Conservation (phyloP, 2,888 invertebrate species). For the Aethes cnicana region DNA sequence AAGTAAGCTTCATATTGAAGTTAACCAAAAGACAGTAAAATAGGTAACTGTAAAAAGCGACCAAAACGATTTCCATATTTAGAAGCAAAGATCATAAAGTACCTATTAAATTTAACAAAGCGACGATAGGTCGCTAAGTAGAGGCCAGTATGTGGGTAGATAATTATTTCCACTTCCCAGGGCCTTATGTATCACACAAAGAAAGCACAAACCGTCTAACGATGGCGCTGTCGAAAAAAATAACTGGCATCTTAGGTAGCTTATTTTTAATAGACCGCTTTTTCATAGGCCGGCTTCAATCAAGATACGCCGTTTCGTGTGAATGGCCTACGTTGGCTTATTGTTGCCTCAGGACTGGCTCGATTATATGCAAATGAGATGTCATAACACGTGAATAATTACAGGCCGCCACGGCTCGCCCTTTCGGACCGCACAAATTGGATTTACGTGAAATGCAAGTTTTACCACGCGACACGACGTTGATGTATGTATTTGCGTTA, state of each 20-base stretch:
- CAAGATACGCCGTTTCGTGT: slow-evolving; percentile 77
- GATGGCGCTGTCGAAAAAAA: slow-evolving; percentile 56
- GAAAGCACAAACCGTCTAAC: slow-evolving; percentile 45
- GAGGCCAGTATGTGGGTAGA: no score
- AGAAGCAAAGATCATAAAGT: no score
- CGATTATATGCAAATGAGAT: slow-evolving; percentile 82
- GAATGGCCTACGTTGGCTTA: slow-evolving; percentile 73
- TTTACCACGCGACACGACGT: slow-evolving; percentile 59
- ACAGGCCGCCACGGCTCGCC: slow-evolving; percentile 76
- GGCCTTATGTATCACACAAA: not conserved
- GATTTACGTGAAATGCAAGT: slow-evolving; percentile 78
- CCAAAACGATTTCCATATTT: no score
- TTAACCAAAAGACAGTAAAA: no score
- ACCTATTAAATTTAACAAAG: no score
- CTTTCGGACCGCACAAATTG: slow-evolving; percentile 78
- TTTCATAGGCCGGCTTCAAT: slow-evolving; percentile 77
- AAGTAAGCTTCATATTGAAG: no score
- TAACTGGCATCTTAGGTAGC: slow-evolving; percentile 70
- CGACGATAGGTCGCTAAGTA: no score
- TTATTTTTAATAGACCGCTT: slow-evolving; percentile 80
- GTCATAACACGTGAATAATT: slow-evolving; percentile 83
- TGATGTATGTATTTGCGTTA: slow-evolving; percentile 57
- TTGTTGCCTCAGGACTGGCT: slow-evolving; percentile 72
- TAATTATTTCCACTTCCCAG: no score
- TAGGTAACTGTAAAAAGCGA: no score